Base-by-base conservation (phyloP, 2,888 invertebrate genomes). In the Ormyrus nitidulus region DNA sequence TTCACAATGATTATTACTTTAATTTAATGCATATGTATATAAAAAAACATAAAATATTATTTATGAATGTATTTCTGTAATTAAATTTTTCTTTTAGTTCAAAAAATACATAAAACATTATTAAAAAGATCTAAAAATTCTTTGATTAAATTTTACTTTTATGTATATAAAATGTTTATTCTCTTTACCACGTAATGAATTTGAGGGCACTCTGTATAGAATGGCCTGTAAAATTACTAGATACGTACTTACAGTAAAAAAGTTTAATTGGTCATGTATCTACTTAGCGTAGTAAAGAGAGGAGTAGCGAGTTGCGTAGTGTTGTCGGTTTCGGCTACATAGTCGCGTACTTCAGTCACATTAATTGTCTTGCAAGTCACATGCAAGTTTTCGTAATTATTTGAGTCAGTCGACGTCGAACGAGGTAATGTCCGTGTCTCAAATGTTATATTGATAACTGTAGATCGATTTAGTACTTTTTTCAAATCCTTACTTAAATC, bases 201-300 rank as follows among this genome's bases (percentile, higher is more conserved):
- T 83, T 81, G 82, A 84, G 87, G 86, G 84, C 87, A 88, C 84
- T 88, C 90, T 89, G 89, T 87, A 88, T 88, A 87, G 85, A 89
- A 88, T 83, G 85, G 86, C 85, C 88, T 89, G 85, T 85, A 86
- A 85, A 89, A 90, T 89, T 88, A 89, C 88, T 87, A 89, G 87
- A 87, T 88, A 87, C 87, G 87, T 90, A 90, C 90, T 89, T 90
- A 90, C 90, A 90, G 90, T 90, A 89, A 89, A 90, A 90, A 90
- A 89, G 86, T 88, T 89, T 83, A 88, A 89, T 89, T 89, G 87
- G 89, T 90, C 89, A 87, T 89, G 87, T 87, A 87, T 84, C 87
- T 88, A 88, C 85, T 87, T 87, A 88, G 83, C 84, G 85, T 87
- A 86, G 86, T 86, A 85, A 86, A 84, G 84, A 86, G 85, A 81